Percentiles rank a stretch among this genome's conserved stretches.
Evolutionary conservation across 2,888 invertebrate genomes (phyloP).

Genomic region (Agonopterix subpropinquella): DNA sequence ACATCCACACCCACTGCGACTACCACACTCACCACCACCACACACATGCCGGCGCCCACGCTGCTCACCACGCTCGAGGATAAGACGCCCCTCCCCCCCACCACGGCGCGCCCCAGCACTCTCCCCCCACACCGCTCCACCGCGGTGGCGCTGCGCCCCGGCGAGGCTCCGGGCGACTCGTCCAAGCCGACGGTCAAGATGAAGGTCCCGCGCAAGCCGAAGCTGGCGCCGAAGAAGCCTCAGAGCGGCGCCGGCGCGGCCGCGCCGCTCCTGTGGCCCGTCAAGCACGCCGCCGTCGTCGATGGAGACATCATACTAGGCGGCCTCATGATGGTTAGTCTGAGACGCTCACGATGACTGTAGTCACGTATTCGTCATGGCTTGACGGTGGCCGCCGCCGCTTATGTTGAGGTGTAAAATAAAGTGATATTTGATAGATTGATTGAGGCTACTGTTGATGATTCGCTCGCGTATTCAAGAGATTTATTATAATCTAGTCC

Average conservation of each 20-base stretch:
- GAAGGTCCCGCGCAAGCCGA: background rate
- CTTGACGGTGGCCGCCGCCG: background rate
- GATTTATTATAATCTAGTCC: too few relatives aligned
- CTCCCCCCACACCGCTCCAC: background rate
- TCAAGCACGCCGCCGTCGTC: slow-evolving; percentile 86
- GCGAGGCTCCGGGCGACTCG: background rate
- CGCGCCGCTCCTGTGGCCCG: slow-evolving; percentile 74
- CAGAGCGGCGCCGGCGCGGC: slow-evolving; percentile 7
- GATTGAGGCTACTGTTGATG: too few relatives aligned
- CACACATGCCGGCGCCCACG: too few relatives aligned
- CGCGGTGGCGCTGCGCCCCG: background rate
- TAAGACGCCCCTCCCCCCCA: too few relatives aligned
- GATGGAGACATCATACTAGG: slow-evolving; percentile 90
- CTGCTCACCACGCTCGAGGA: too few relatives aligned
- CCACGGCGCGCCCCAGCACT: background rate
- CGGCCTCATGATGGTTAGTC: slow-evolving; percentile 88
- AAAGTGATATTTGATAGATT: too few relatives aligned
- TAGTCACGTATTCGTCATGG: background rate
- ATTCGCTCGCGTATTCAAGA: too few relatives aligned
- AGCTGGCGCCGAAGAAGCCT: slow-evolving; percentile 11
- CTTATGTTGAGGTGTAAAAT: background rate
- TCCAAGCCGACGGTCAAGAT: background rate
- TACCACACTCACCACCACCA: too few relatives aligned
- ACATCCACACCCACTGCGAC: too few relatives aligned
- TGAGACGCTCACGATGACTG: background rate